Conservation (phyloP, 92 coral and sea anemone species). For the Actinostola sp. region DNA sequence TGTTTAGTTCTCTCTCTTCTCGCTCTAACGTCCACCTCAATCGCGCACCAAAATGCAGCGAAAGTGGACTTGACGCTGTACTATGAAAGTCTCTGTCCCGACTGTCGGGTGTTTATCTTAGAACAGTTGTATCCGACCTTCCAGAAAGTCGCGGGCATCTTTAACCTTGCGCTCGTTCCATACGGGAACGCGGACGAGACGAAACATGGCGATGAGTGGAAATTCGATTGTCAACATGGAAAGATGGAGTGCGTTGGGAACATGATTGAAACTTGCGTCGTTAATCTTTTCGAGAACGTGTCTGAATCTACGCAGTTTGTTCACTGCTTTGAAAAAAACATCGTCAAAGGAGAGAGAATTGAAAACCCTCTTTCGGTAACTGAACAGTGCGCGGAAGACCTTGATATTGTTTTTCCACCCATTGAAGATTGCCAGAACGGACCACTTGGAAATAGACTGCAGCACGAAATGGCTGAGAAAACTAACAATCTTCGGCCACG, state of each 20-base stretch:
- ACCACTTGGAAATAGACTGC: conserved; percentile 61
- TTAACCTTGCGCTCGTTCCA: conserved; percentile 68
- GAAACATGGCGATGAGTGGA: conserved; percentile 61
- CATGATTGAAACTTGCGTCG: conserved; percentile 73
- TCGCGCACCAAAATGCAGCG: conserved; percentile 23
- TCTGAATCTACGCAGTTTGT: conserved; percentile 56
- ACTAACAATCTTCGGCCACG: conserved; percentile 67
- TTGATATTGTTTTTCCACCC: conserved; percentile 59
- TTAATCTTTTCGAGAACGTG: conserved; percentile 47
- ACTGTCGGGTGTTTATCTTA: conserved; percentile 59
- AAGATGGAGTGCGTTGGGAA: conserved; percentile 71
- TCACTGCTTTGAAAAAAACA: conserved; percentile 62
- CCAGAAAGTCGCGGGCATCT: conserved; percentile 49
- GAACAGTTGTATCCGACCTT: conserved; percentile 71
- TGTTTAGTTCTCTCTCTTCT: neutral
- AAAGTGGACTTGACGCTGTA: conserved; percentile 62
- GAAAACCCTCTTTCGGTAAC: conserved; percentile 49
- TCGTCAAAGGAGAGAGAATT: conserved; percentile 1
- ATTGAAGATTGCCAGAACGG: conserved; percentile 60
- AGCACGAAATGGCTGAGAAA: conserved; percentile 73
- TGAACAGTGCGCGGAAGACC: conserved; percentile 58
- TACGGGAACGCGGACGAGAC: conserved; percentile 72
- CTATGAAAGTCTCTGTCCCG: conserved; percentile 79
- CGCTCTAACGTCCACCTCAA: neutral
- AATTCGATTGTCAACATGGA: conserved; percentile 78